Evolutionary conservation across 1,140 invertebrate species (phyloP).

Genomic region (Ectropis grisescens): DNA sequence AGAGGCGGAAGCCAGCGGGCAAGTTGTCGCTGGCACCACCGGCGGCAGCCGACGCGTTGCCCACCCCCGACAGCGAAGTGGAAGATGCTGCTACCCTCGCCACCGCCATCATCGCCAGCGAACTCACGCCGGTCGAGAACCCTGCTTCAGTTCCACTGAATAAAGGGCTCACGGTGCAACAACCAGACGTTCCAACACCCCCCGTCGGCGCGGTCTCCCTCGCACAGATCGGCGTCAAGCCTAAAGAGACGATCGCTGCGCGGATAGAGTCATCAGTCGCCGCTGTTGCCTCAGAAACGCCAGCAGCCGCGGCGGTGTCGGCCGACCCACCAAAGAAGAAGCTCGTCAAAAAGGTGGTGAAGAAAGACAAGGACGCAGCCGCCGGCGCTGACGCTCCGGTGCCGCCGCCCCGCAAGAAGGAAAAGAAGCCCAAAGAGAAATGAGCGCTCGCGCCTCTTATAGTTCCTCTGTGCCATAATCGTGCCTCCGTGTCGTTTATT

Average conservation of each 20-base stretch:
- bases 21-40: conserved; percentile 48
- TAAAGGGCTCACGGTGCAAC: conserved; percentile 33
- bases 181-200: conserved; percentile 46
- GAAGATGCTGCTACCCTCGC: conserved; percentile 64
- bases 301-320: conserved; percentile 15
- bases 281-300: conserved; percentile 8
- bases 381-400: conserved; percentile 50
- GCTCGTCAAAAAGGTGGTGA: conserved; percentile 48
- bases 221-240: conserved; percentile 54
- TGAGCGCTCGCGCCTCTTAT: conserved; percentile 33
- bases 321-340: conserved; percentile 50
- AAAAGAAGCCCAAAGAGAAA: conserved; percentile 68
- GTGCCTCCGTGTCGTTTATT: conserved; percentile 44
- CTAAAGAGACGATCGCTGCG: conserved; percentile 38
- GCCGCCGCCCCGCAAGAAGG: conserved; percentile 67
- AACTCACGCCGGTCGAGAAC: conserved; percentile 21
- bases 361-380: conserved; percentile 39
- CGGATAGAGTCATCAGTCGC: conserved; percentile 46
- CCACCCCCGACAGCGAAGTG: conserved; percentile 63
- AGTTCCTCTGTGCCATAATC: conserved; percentile 63
- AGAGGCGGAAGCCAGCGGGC: conserved; percentile 52
- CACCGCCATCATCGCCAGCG: conserved; percentile 57
- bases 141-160: conserved; percentile 16
- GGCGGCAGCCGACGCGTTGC: conserved; percentile 34
- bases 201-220: conserved; percentile 54